Conservation (phyloP, 2,888 invertebrate species). For the Achlya flavicornis region DNA sequence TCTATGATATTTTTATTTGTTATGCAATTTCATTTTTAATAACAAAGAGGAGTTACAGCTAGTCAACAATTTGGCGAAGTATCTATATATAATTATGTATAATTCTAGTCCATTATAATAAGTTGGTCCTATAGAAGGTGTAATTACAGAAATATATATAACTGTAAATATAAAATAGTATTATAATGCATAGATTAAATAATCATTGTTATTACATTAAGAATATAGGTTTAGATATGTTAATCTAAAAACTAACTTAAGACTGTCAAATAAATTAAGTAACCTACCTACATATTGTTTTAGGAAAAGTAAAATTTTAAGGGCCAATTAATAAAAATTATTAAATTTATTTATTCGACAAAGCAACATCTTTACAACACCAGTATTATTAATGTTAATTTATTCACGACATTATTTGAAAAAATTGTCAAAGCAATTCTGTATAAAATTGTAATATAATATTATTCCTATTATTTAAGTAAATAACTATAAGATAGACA, state of each 20-base stretch:
- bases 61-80: background rate
- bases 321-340: background rate
- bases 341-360: background rate
- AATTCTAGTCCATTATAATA: background rate
- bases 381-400: conserved; percentile 1
- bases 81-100: background rate
- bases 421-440: background rate
- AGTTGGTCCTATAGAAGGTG: background rate
- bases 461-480: background rate
- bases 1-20: conserved; percentile 58
- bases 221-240: background rate
- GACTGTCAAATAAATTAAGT: no score
- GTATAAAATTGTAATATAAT: background rate
- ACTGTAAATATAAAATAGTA: background rate
- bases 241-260: no score
- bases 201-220: no score
- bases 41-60: background rate
- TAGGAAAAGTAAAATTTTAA: no score
- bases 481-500: background rate
- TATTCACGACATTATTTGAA: background rate
- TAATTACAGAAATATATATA: background rate
- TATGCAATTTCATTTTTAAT: conserved; percentile 28
- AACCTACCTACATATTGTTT: no score
- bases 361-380: background rate
- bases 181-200: background rate